These are phyloP conservation scores for Thaumetopoea pityocampa DNA, from an alignment of 1,140 invertebrate genomes.

Conservation along the genomic window DNA sequence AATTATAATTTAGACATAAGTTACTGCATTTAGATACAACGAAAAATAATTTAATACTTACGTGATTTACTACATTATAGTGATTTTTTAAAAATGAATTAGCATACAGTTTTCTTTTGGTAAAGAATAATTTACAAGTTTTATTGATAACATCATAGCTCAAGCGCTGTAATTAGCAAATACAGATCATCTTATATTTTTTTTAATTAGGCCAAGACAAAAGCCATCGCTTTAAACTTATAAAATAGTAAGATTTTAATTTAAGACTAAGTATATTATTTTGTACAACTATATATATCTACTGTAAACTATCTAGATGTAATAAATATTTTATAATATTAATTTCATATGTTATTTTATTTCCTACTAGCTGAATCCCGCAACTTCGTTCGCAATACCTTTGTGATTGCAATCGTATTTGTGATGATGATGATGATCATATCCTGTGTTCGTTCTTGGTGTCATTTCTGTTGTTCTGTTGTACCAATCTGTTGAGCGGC, in stretches of 20 bases:
- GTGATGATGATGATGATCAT: no score
- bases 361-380: not conserved
- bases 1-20: slow-evolving; percentile 38
- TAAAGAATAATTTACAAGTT: no score
- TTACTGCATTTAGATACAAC: slow-evolving; percentile 9
- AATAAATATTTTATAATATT: slow-evolving; percentile 29
- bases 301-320: slow-evolving; percentile 14
- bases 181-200: no score
- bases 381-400: not conserved
- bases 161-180: no score
- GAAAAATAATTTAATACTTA: not conserved
- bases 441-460: no score
- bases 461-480: slow-evolving; percentile 5
- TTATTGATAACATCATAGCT: no score
- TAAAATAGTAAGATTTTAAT: slow-evolving; percentile 15
- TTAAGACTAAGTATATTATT: slow-evolving; percentile 40
- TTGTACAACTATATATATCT: slow-evolving; percentile 27
- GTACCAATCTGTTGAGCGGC: not conserved
- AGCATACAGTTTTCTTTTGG: slow-evolving; percentile 5
- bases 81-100: no score
- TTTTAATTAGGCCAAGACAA: slow-evolving; percentile 16
- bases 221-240: slow-evolving; percentile 21
- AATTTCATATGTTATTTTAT: slow-evolving; percentile 1
- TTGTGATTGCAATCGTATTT: not conserved
- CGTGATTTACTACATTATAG: not conserved